Evolutionary conservation across 2,797 vertebrate species (phyloP), one percentile per base, ranked within the genome.

Genomic region (Falco columbarius): DNA sequence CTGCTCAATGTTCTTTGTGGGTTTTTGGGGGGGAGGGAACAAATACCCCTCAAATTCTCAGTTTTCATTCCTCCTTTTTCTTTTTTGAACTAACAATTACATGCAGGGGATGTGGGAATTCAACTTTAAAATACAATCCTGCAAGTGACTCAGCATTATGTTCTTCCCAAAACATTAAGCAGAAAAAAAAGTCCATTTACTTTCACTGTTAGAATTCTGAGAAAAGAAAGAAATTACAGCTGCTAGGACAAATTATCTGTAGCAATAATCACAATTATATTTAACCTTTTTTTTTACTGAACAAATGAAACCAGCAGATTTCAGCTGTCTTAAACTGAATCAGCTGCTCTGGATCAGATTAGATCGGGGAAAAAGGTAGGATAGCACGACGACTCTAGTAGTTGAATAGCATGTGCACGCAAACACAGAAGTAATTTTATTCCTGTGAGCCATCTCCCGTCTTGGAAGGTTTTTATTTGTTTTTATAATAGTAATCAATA

Each of bases 51-150:
- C 27, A 52, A 30, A 38, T 18, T 44, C 12, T 42, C 59, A 3
- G 66, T 47, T 47, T 85, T 42, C 6, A 32, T 1, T 38, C 22
- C 9, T 36, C 16, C 17, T 10, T 58, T 7, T 32, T 4, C 26
- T n/a, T 29, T 38, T 54, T 36, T 44, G 18, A 44, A 44, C 42
- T 44, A 44, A 18, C 42, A 44, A 44, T 44, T 44, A 44, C 16
- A 44, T 23, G 13, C 1, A 0, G 10, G 15, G 10, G 6, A 1
- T 20, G 23, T 18, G 7, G 2, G 1, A 7, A 55, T 56, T 51
- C 49, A 63, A 13, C 29, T 80, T 70, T 46, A 67, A 85, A 67
- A 42, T 26, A 52, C 44, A 58, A 54, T 46, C 24, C 10, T 81
- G n/a, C 15, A 61, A 55, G 52, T 22, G 70, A 66, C 9, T 6